These are phyloP conservation scores for Theonella swinhoei DNA, from an alignment of 37 sponge, comb jelly and placozoan species.

Conservation along the genomic window DNA sequence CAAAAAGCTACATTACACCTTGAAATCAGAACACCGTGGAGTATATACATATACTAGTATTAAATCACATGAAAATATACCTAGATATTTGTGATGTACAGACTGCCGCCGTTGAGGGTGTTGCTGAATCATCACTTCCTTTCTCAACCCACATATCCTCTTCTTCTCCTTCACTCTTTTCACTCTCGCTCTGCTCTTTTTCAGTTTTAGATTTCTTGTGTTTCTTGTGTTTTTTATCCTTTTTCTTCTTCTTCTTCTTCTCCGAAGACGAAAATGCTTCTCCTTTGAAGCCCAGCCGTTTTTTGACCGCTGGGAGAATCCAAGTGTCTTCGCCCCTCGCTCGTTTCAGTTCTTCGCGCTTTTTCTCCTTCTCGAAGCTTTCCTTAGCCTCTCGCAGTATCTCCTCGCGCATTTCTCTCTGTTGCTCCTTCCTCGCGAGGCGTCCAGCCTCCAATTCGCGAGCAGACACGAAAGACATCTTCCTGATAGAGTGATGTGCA, in stretches of 20 bases:
- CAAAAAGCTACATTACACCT: no score
- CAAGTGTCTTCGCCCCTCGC: conserved; percentile 53
- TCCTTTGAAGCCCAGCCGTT: conserved; percentile 1
- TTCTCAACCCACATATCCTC: conserved; percentile 49
- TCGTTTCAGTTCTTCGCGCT: conserved; percentile 29
- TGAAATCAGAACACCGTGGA: no score
- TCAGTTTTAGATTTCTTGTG: neutral
- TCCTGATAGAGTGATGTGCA: neutral
- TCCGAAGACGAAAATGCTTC: neutral
- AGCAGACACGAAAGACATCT: conserved; percentile 37
- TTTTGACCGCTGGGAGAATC: conserved; percentile 39
- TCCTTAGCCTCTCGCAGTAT: conserved; percentile 50
- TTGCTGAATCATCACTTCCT: no score
- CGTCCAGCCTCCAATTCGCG: conserved; percentile 35
- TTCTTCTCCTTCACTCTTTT: neutral
- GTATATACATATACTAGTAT: no score
- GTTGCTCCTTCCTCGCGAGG: conserved; percentile 32
- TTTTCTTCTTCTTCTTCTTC: conserved; percentile 13
- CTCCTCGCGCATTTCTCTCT: conserved; percentile 4
- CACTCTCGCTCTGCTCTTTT: neutral
- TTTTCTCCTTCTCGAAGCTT: conserved; percentile 32
- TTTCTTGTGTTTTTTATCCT: conserved; percentile 43
- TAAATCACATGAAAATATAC: no score
- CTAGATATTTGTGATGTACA: no score
- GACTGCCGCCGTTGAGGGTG: no score